A percentile compares a stretch with the other conserved stretches of the same genome.
These are phyloP conservation scores for Microcaecilia unicolor DNA, from an alignment of 2,797 vertebrate genomes.

Conservation along the genomic window DNA sequence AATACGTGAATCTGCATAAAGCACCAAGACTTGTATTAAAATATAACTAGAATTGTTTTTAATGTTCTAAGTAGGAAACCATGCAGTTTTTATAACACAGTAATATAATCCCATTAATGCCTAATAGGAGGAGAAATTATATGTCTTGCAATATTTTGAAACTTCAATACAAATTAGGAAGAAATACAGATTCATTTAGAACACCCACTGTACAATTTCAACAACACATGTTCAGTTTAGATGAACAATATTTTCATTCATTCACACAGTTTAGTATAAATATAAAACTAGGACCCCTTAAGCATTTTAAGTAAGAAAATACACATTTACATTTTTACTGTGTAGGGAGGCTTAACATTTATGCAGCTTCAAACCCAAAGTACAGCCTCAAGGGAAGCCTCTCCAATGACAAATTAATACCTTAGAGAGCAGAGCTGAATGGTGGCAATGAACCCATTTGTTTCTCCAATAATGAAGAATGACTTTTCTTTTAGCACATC, in stretches of 20 bases:
- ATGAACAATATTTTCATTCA: slow-evolving; percentile 57
- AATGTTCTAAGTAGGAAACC: slow-evolving; percentile 18
- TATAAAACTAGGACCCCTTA: slow-evolving; percentile 64
- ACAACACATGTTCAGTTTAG: slow-evolving; percentile 46
- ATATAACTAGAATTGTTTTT: slow-evolving; percentile 6
- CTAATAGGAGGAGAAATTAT: slow-evolving; percentile 32
- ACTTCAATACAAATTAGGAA: slow-evolving; percentile 49
- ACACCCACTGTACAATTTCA: slow-evolving; percentile 25
- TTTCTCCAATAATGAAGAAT: slow-evolving; percentile 87
- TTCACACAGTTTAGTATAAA: slow-evolving; percentile 59
- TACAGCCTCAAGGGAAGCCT: slow-evolving; percentile 66
- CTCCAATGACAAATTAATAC: slow-evolving; percentile 81
- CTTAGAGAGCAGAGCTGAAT: slow-evolving; percentile 74
- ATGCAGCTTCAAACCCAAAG: slow-evolving; percentile 70
- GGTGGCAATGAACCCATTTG: slow-evolving; percentile 84
- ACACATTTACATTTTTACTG: slow-evolving; percentile 78
- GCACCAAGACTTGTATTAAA: no score
- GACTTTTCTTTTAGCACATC: slow-evolving; percentile 78
- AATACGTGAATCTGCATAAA: no score
- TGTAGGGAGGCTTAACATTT: slow-evolving; percentile 69
- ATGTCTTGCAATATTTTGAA: slow-evolving; percentile 24
- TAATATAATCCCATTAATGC: slow-evolving; percentile 26
- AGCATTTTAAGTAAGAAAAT: slow-evolving; percentile 71
- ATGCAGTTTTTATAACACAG: slow-evolving; percentile 13
- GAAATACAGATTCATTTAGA: slow-evolving; percentile 29